Conservation (phyloP, 2,113 vertebrate species). For the Edolisoma coerulescens region DNA sequence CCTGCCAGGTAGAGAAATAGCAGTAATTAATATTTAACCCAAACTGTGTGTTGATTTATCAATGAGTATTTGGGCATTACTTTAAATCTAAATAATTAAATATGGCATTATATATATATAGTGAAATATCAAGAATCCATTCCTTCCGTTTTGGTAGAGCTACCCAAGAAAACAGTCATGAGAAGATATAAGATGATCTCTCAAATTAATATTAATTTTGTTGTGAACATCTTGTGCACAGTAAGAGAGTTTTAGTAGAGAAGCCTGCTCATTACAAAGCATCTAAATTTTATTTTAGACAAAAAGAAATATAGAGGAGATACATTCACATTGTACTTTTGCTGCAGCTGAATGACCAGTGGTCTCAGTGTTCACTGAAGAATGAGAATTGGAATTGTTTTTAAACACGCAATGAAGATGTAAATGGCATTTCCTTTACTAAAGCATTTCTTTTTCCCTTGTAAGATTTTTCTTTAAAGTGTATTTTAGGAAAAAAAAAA, state of each 20-base stretch:
- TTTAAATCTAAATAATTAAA: background rate
- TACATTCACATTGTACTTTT: background rate
- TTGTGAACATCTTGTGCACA: background rate
- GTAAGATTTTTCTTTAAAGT: background rate
- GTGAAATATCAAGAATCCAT: background rate
- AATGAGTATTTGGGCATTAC: background rate
- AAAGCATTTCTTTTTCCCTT: background rate
- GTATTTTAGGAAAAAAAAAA: background rate
- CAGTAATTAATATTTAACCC: background rate
- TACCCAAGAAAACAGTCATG: background rate
- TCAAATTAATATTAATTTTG: background rate
- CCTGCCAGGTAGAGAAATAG: background rate
- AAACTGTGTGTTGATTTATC: background rate
- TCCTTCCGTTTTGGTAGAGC: background rate
- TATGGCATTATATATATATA: background rate
- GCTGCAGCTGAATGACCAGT: background rate
- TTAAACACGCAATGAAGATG: background rate
- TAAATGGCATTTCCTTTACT: background rate
- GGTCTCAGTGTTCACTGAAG: background rate
- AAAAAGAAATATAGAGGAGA: background rate
- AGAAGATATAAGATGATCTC: background rate
- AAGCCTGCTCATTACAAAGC: background rate
- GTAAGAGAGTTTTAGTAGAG: background rate
- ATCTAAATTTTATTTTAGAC: background rate
- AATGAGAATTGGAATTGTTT: background rate